phyloP scores from a whole-genome alignment of 2,113 vertebrate genomes.

The Desmodus rotundus region DNA sequence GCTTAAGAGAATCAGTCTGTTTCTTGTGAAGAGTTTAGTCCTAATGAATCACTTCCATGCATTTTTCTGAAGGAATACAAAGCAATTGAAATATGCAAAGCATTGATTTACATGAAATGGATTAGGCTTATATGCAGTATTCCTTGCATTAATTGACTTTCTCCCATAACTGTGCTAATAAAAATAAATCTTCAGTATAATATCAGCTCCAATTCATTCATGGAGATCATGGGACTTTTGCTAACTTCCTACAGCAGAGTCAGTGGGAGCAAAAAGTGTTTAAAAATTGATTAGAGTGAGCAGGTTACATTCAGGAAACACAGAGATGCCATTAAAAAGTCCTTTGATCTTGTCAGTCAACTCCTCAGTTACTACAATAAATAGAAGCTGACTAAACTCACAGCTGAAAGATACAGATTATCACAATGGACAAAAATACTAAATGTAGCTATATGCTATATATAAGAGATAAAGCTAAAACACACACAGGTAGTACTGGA shows the following conservation, averaged over 20 bases:
- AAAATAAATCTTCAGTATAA: slow-evolving; percentile 51
- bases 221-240: slow-evolving; percentile 47
- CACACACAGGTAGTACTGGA: background rate
- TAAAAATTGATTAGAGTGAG: background rate
- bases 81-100: slow-evolving; percentile 80
- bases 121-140: slow-evolving; percentile 80
- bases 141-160: slow-evolving; percentile 81
- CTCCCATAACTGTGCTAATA: slow-evolving; percentile 73
- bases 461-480: slow-evolving; percentile 9
- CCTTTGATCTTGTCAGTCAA: background rate
- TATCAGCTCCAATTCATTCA: slow-evolving; percentile 62
- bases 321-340: background rate
- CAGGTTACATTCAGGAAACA: background rate
- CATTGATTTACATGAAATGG: slow-evolving; percentile 85
- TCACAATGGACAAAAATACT: background rate
- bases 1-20: slow-evolving; percentile 78
- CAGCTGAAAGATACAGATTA: slow-evolving; percentile 4
- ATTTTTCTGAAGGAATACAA: slow-evolving; percentile 83
- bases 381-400: slow-evolving; percentile 8
- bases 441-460: background rate
- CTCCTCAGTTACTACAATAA: slow-evolving; percentile 13
- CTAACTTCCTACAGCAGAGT: slow-evolving; percentile 44
- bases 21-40: slow-evolving; percentile 78
- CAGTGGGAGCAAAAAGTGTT: background rate
- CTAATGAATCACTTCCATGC: slow-evolving; percentile 83